phyloP scores from a whole-genome alignment of 2,888 invertebrate genomes.

The Noctua janthe region DNA sequence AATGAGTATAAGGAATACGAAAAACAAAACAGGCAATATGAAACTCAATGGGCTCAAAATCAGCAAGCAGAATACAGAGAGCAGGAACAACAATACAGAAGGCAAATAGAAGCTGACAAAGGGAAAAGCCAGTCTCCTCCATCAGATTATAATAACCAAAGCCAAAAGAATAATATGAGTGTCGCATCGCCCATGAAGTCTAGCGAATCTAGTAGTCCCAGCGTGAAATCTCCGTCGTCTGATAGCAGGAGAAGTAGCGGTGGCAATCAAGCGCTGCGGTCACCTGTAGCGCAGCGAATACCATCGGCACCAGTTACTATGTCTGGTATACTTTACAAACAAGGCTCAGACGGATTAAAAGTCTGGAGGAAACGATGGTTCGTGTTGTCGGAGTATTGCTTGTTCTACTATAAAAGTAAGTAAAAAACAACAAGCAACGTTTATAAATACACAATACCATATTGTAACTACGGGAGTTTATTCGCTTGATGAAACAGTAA shows the following conservation, averaged over 20 bases:
- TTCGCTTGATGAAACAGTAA: constrained; percentile 24
- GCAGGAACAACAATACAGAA: constrained; percentile 80
- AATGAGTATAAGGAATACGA: constrained; percentile 85
- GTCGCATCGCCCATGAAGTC: constrained; percentile 87
- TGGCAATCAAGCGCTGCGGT: constrained; percentile 92
- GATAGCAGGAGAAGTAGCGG: constrained; percentile 88
- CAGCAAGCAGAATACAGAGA: constrained; percentile 82
- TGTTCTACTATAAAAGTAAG: constrained; percentile 98
- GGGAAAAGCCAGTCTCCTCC: constrained; percentile 81
- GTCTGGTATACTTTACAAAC: constrained; percentile 97
- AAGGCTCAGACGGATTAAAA: constrained; percentile 97
- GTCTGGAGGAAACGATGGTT: constrained; percentile 99
- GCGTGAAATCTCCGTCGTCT: constrained; percentile 87
- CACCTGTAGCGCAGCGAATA: constrained; percentile 96
- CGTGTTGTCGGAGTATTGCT: constrained; percentile 97
- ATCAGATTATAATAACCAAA: constrained; percentile 80
- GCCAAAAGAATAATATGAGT: constrained; percentile 77
- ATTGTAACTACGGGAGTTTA: constrained; percentile 35
- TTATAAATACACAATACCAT: constrained; percentile 32
- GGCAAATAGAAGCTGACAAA: constrained; percentile 80
- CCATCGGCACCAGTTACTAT: constrained; percentile 96
- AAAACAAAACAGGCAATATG: constrained; percentile 83
- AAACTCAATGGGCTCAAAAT: constrained; percentile 84
- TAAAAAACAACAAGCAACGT: constrained; percentile 19
- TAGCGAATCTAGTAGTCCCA: constrained; percentile 86